Evolutionary conservation across 1,140 invertebrate genomes (phyloP).

Genomic region (Phocides pigmalion): DNA sequence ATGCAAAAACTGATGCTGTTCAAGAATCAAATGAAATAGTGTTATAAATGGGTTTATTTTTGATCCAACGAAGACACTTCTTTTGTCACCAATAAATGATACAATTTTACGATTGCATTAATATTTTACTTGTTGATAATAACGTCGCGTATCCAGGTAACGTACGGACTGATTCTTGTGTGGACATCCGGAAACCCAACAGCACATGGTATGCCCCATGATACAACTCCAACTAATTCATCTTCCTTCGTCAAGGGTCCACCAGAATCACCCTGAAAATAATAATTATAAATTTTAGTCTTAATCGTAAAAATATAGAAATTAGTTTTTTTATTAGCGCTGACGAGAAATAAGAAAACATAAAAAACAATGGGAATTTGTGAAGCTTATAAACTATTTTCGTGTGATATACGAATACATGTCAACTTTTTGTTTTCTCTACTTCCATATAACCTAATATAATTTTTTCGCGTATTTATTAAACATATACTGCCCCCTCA

Average conservation of each 20-base stretch:
- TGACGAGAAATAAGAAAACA: too few relatives aligned
- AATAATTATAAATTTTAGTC: conserved; percentile 13
- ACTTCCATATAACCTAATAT: too few relatives aligned
- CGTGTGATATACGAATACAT: too few relatives aligned
- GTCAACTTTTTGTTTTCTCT: too few relatives aligned
- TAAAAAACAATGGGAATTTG: too few relatives aligned
- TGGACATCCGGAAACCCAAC: conserved; percentile 86
- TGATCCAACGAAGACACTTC: too few relatives aligned
- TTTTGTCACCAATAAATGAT: too few relatives aligned
- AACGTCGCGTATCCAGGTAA: conserved; percentile 77
- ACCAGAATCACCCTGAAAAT: conserved; percentile 85
- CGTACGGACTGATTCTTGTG: conserved; percentile 81
- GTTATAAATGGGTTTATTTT: too few relatives aligned
- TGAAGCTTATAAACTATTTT: too few relatives aligned
- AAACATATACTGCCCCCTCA: too few relatives aligned
- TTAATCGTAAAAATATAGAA: not conserved
- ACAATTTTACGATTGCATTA: not conserved
- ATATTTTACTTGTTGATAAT: conserved; percentile 34
- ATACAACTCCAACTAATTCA: conserved; percentile 86
- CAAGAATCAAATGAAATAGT: not conserved
- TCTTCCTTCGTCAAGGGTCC: conserved; percentile 81
- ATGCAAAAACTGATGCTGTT: not conserved
- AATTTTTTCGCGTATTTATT: too few relatives aligned
- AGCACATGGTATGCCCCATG: conserved; percentile 87
- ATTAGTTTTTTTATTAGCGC: too few relatives aligned